Conservation (phyloP, 2,113 vertebrate species). For the Malaclemys terrapin region DNA sequence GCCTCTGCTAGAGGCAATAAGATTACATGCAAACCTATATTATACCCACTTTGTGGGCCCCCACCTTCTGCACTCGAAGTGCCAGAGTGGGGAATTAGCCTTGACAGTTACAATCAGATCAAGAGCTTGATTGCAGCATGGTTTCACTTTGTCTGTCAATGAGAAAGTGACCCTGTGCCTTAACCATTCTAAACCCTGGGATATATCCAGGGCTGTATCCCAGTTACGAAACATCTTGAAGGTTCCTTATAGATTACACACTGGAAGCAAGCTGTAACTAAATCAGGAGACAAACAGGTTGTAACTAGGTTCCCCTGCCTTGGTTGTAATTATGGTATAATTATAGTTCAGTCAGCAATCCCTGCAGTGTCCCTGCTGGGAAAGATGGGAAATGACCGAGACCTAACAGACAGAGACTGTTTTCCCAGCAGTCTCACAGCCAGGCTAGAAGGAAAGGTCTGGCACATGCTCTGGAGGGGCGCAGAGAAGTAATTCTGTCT, state of each 20-base stretch:
- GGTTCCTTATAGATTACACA: background rate
- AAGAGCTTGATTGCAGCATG: background rate
- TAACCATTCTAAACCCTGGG: background rate
- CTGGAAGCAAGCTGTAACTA: background rate
- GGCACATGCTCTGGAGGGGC: background rate
- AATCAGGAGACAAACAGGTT: background rate
- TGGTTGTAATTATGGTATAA: background rate
- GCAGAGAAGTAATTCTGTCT: background rate
- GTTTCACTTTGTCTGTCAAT: background rate
- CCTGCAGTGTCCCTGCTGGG: background rate
- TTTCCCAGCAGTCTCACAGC: background rate
- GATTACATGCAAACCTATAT: background rate
- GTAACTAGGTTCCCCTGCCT: background rate
- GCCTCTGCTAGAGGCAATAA: conserved; percentile 35
- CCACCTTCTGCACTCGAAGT: too few relatives aligned
- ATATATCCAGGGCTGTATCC: background rate
- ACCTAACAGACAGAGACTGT: background rate
- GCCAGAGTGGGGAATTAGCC: too few relatives aligned
- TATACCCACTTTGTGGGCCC: background rate
- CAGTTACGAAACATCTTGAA: background rate
- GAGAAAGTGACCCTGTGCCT: background rate
- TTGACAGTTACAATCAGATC: background rate
- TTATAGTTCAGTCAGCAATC: background rate
- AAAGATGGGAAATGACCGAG: background rate
- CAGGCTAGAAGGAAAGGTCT: background rate